Evolutionary conservation across 2,113 vertebrate species (phyloP), one percentile per base, ranked within the genome.

Genomic region (Numida meleagris): DNA sequence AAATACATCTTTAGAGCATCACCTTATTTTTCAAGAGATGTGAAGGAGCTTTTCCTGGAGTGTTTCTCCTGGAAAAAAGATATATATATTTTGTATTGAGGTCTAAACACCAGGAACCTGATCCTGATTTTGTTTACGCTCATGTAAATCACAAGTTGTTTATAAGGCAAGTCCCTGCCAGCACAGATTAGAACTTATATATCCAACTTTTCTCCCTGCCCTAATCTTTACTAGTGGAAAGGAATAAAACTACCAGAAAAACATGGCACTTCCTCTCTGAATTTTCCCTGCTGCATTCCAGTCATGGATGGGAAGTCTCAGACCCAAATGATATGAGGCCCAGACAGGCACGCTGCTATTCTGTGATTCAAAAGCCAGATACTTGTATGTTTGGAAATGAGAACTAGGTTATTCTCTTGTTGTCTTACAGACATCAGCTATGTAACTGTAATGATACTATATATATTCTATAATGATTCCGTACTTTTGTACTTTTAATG

Each of bases 61-160:
- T 14, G 12, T 43, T 92, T 75, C 46, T 86, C 65, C 51, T 59
- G 38, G 40, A 63, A 61, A 70, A 57, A 78, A 36, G 23, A 77
- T 42, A 43, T 19, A 14, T 14, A 4, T 57, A 57, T 65, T 90
- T 83, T 40, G 31, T 86, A 68, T 40, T 93, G 34, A 40, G 42
- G 4, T 86, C 76, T 78, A 83, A 92, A 88, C 31, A 92, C 6
- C 2, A 1, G 23, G 25, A 95, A 93, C 40, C 38, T 61, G 72
- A 90, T 80, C 89, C 55, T 74, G 48, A 77, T 88, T 93, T 71
- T 94, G 29, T 88, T 94, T 95, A 79, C 38, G 40, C 8, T 34
- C 72, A 12, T 58, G 42, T 59, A 86, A 93, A 92, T 72, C 34
- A 72, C 18, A 89, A 80, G 6, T 58, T 43, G 19, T 67, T 90